Evolutionary conservation across 2,888 invertebrate species (phyloP), one percentile per base, ranked within the genome.

Genomic region (Microctonus brassicae): DNA sequence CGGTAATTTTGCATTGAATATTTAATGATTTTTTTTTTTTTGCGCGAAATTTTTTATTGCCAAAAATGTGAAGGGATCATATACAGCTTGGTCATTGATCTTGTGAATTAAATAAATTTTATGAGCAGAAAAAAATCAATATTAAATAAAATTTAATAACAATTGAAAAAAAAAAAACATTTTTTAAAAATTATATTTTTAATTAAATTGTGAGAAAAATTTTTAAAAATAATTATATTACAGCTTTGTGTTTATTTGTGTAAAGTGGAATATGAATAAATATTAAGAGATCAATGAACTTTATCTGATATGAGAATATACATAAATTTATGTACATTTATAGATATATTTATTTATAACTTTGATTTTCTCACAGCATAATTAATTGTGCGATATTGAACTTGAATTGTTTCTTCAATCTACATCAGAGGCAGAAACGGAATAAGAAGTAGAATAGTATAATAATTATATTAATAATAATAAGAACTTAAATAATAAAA

Each of bases 11-110:
- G 1, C 0, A 1, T 2, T 17, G 4, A 20, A 6, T 24, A n/a
- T n/a, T n/a, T n/a, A n/a, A n/a, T 5, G 10, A 24, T 55, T 55
- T 26, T 55, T 26, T 13, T 26, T n/a, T 24, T 20, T 53, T 1
- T n/a, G n/a, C n/a, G 4, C 39, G 5, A 39, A 39, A 39, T 39
- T 13, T 17, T 47, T n/a, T 24, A 20, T n/a, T n/a, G n/a, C 24
- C 11, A 34, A 29, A 39, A 42, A 29, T 42, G 42, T 57, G 57
- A 58, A 10, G 22, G 10, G n/a, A n/a, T n/a, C n/a, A n/a, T n/a
- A n/a, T 3, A n/a, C 1, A n/a, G 39, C n/a, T 2, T 53, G 65
- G 55, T 65, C 65, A 65, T 34, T 65, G 65, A 52, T 63, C 63
- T 29, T 33, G 20, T 39, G 39, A 52, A 52, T 20, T 63, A 11